Evolutionary conservation across 2,888 invertebrate species (phyloP), one percentile per base, ranked within the genome.

Genomic region (Trissoscelio sp.): DNA sequence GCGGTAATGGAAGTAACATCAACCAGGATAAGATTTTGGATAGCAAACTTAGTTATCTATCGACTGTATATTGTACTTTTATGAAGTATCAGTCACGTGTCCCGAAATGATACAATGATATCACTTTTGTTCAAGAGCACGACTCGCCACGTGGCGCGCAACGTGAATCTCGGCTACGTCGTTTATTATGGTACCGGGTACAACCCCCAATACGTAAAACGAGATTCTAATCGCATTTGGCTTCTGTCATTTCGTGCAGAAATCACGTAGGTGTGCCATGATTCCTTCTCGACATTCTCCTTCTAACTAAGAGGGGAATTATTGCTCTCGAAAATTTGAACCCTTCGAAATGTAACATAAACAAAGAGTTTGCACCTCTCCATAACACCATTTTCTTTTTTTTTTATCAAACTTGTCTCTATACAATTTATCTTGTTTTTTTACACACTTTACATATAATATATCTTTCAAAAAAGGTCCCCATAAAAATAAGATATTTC

Each of bases 41-140:
- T 55, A 73, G 46, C 57, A 51, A 53, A 67, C 44, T 44, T 73
- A 70, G 64, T 77, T 80, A 74, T 81, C 83, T 72, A 72, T 66
- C 83, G 80, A 81, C 80, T 81, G 79, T 84, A 83, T 83, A 87
- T 84, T 87, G 85, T 86, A 87, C 84, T 85, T 88, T 89, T 87
- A 88, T 89, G 85, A 89, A 89, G 88, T 87, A 87, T 82, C 84
- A 86, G 89, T 87, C 89, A 88, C 89, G 89, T 89, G 89, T 82
- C 87, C 57, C 37, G 77, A 79, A 80, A 83, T 86, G 87, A 88
- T 89, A 88, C 86, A 84, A 84, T 81, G 87, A 88, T 88, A 89
- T 89, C 88, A 88, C 85, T 88, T 85, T 84, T 86, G 86, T 84
- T 79, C 81, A 80, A 72, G 72, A 79, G 78, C 85, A 79, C 85